Evolutionary conservation across 2,888 invertebrate species (phyloP).

Genomic region (Augiades crinisus): DNA sequence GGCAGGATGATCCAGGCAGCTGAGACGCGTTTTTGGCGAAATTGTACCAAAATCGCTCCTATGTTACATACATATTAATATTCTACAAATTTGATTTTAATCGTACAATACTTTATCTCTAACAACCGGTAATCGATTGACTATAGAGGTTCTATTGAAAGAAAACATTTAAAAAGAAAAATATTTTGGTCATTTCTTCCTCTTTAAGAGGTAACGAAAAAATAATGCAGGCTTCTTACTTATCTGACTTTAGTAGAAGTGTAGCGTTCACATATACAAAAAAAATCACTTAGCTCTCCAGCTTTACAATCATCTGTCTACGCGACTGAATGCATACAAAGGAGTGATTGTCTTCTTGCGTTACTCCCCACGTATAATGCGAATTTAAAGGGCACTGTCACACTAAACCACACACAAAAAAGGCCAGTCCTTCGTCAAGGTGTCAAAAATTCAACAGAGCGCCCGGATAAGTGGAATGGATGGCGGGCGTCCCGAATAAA

Average conservation of each 20-base stretch:
- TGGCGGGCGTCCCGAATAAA: slow-evolving; percentile 71
- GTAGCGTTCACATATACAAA: not conserved
- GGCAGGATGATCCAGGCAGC: slow-evolving; percentile 40
- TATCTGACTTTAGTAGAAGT: not conserved
- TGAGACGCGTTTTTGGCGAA: slow-evolving; percentile 26
- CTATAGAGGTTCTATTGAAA: not conserved
- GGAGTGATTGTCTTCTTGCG: slow-evolving; percentile 41
- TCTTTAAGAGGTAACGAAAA: no score
- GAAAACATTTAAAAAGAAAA: no score
- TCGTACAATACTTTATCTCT: not conserved
- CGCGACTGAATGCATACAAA: slow-evolving; percentile 38
- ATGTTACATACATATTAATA: not conserved
- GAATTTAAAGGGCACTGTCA: slow-evolving; percentile 69
- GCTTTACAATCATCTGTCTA: slow-evolving; percentile 36
- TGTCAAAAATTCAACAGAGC: slow-evolving; percentile 79
- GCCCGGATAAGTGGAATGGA: slow-evolving; percentile 78
- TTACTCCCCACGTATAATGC: slow-evolving; percentile 52
- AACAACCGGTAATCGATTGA: not conserved
- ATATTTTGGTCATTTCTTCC: no score
- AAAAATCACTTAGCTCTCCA: slow-evolving; percentile 9
- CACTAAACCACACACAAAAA: slow-evolving; percentile 69
- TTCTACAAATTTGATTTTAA: not conserved
- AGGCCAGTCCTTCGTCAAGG: slow-evolving; percentile 64
- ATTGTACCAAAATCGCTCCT: slow-evolving; percentile 6
- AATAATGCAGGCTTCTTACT: no score